Percentiles rank a stretch among this genome's conserved stretches.
These are phyloP conservation scores for Tamias sibiricus DNA, from an alignment of 2,113 vertebrate species.

Conservation along the genomic window DNA sequence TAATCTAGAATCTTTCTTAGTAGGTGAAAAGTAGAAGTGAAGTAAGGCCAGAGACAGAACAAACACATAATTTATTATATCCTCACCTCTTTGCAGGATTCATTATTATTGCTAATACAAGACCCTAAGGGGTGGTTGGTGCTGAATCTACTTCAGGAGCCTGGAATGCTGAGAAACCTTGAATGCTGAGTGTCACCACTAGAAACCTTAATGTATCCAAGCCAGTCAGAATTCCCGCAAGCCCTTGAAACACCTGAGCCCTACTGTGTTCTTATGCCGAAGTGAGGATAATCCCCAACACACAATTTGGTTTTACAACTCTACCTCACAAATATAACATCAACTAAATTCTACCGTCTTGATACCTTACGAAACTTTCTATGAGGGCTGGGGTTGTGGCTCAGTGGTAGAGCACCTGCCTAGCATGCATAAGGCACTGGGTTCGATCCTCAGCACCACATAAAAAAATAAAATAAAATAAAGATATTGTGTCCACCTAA, in stretches of 20 bases:
- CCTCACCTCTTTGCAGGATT: not conserved
- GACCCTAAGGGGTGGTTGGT: not conserved
- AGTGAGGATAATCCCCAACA: not conserved
- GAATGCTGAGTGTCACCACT: not conserved
- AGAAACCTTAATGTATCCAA: not conserved
- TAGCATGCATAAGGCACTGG: too few relatives aligned
- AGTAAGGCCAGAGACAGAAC: not conserved
- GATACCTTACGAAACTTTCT: not conserved
- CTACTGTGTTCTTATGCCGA: not conserved
- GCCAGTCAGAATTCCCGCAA: not conserved
- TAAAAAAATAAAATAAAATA: too few relatives aligned
- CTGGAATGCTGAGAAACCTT: not conserved
- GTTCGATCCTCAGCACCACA: too few relatives aligned
- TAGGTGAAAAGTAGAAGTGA: not conserved
- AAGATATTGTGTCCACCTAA: too few relatives aligned
- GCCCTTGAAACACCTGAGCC: not conserved
- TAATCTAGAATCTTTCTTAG: not conserved
- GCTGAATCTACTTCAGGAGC: not conserved
- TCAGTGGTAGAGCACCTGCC: too few relatives aligned
- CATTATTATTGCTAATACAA: not conserved
- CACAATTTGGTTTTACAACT: slow-evolving; percentile 25
- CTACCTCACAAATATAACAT: not conserved
- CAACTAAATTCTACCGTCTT: not conserved
- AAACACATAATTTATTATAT: slow-evolving; percentile 33
- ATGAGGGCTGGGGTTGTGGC: not conserved